phyloP scores from a whole-genome alignment of 1,140 invertebrate genomes.

The Pseudomyrmex pallidus region DNA sequence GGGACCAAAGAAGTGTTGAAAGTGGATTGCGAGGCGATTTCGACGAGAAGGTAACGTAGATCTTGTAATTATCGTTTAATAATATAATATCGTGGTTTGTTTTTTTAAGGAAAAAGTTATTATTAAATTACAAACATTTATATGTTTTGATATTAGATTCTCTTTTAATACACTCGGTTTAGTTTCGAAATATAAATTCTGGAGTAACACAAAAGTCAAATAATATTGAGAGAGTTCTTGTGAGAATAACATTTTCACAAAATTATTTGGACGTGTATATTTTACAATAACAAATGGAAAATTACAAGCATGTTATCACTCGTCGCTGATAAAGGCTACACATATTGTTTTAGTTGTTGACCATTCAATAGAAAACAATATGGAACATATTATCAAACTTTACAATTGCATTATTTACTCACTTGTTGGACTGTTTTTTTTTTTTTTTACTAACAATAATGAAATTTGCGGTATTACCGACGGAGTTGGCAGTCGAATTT shows the following conservation, averaged over 20 bases:
- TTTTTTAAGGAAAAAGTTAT: background rate
- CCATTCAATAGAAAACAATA: background rate
- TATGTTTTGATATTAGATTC: too few relatives aligned
- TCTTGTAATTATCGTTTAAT: slow-evolving; percentile 52
- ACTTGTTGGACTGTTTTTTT: background rate
- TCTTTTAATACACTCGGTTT: too few relatives aligned
- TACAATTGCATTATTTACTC: background rate
- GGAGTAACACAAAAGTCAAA: background rate
- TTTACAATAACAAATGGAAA: background rate
- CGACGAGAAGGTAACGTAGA: slow-evolving; percentile 67
- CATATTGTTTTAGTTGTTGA: too few relatives aligned
- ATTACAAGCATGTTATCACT: background rate
- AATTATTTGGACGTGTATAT: too few relatives aligned
- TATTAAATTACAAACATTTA: too few relatives aligned
- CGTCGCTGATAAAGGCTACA: background rate
- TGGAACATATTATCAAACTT: background rate
- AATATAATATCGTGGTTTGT: background rate
- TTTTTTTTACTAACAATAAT: background rate
- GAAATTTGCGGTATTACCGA: slow-evolving; percentile 66
- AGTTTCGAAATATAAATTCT: background rate
- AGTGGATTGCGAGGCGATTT: background rate
- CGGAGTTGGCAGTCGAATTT: slow-evolving; percentile 54
- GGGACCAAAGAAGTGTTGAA: background rate
- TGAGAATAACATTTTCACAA: too few relatives aligned
- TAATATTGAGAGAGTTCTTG: too few relatives aligned